Evolutionary conservation across 2,888 invertebrate genomes (phyloP).

Genomic region (Lasioglossum calceatum): DNA sequence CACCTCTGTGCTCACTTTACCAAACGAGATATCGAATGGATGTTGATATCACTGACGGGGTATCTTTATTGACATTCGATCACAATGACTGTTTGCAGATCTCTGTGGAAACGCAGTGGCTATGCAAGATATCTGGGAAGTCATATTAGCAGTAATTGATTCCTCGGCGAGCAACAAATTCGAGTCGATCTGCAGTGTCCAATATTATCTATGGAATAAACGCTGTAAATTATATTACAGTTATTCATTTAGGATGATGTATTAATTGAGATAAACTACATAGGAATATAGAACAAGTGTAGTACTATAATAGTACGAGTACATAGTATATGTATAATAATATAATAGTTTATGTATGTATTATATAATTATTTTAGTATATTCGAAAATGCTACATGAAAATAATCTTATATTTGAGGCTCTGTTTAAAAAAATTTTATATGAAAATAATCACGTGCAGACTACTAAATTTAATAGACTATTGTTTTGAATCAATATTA

Average conservation of each 20-base stretch:
- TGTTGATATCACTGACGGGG: slow-evolving; percentile 39
- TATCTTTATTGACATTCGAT: slow-evolving; percentile 60
- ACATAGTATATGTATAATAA: too few relatives aligned
- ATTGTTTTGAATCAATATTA: neutral
- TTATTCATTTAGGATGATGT: neutral
- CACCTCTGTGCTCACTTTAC: slow-evolving; percentile 23
- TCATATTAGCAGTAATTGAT: neutral
- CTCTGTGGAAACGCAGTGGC: slow-evolving; percentile 23
- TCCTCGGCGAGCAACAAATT: neutral
- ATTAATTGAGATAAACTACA: neutral
- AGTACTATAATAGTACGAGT: too few relatives aligned
- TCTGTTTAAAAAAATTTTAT: neutral
- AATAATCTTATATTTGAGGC: neutral
- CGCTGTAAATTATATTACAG: neutral
- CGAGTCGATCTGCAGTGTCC: neutral
- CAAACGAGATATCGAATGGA: slow-evolving; percentile 38
- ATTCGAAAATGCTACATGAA: neutral
- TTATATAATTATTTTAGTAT: too few relatives aligned
- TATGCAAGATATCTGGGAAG: neutral
- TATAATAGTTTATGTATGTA: too few relatives aligned
- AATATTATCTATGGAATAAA: neutral
- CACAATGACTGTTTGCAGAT: slow-evolving; percentile 37
- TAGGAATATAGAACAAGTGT: neutral
- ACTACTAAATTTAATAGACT: neutral
- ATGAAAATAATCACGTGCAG: too few relatives aligned